phyloP scores from a whole-genome alignment of 2,888 invertebrate genomes.

The Pandemis cinnamomeana region DNA sequence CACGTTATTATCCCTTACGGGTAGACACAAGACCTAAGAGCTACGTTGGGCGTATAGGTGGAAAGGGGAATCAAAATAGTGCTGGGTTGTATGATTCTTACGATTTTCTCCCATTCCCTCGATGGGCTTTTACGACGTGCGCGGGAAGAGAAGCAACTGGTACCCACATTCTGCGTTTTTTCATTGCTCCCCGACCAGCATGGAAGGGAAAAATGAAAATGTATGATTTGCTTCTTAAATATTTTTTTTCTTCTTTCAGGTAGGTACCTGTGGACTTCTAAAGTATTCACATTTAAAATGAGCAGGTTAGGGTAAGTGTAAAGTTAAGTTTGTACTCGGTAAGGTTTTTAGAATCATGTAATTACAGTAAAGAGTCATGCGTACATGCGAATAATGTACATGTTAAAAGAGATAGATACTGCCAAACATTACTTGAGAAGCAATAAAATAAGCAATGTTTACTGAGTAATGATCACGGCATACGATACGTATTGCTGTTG shows the following conservation, averaged over 20 bases:
- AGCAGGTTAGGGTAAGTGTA: neutral
- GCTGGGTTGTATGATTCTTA: no score
- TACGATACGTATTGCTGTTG: slow-evolving; percentile 34
- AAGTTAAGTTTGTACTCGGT: neutral
- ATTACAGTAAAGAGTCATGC: no score
- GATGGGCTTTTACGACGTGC: no score
- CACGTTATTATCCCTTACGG: no score
- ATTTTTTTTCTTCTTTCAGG: neutral
- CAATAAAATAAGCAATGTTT: slow-evolving; percentile 45
- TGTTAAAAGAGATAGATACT: neutral
- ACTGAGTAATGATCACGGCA: slow-evolving; percentile 33
- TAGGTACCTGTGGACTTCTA: neutral
- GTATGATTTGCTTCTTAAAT: neutral
- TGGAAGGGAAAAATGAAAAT: neutral
- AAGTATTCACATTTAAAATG: neutral
- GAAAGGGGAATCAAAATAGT: no score
- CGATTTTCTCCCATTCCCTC: no score
- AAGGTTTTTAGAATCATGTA: neutral
- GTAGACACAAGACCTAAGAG: no score
- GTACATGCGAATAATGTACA: neutral
- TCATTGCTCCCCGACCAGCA: no score
- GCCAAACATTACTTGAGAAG: neutral
- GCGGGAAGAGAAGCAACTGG: no score
- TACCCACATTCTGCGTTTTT: no score
- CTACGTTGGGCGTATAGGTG: no score